Evolutionary conservation across 2,113 vertebrate genomes (phyloP), one percentile per base, ranked within the genome.

Genomic region (Oncorhynchus kisutch): DNA sequence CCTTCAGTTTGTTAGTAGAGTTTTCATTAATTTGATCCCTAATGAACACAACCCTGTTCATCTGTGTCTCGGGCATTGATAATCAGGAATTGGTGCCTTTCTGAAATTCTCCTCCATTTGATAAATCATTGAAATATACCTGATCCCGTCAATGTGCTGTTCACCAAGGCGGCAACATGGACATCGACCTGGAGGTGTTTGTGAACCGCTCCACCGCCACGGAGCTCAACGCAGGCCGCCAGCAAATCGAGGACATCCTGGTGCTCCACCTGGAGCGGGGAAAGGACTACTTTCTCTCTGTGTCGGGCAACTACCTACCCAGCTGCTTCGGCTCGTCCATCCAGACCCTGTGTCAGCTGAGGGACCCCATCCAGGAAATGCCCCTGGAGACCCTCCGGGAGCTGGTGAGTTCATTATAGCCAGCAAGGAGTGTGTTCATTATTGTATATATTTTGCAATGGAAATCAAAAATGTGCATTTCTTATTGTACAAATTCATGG

Each of bases 221-320:
- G 24, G 88, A 76, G 48, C 90, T 99, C 13, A 99, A 97, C 89
- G 94, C 89, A 0, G 95, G 96, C 74, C 92, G 92, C 78, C 93
- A 98, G 80, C 89, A 91, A 69, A 93, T 99, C 1, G 98, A 99
- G 89, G 97, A 99, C 81, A 98, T 99, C 84, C 90, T 99, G 85
- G 94, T 99, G 78, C 94, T 99, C 49, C 98, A 97, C 84, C 92
- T 99, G 71, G 84, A 91, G 13, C 91, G 94, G 70, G 98, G 98
- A 59, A 99, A 98, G 86, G 98, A 99, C 90, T 99, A 98, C 86
- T 99, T 99, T 87, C 87, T 99, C 22, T 94, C 96, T 0, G 78
- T 99, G 86, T 91, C 91, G 0, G 98, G 97, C 76, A 96, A 95
- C 90, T 99, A 99, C 89, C 85, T 96, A 89, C 94, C 96, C 75